A percentile compares a stretch with the other conserved stretches of the same genome.
These are phyloP conservation scores for Lipotes vexillifer DNA, from an alignment of 2,113 vertebrate genomes.

Conservation along the genomic window DNA sequence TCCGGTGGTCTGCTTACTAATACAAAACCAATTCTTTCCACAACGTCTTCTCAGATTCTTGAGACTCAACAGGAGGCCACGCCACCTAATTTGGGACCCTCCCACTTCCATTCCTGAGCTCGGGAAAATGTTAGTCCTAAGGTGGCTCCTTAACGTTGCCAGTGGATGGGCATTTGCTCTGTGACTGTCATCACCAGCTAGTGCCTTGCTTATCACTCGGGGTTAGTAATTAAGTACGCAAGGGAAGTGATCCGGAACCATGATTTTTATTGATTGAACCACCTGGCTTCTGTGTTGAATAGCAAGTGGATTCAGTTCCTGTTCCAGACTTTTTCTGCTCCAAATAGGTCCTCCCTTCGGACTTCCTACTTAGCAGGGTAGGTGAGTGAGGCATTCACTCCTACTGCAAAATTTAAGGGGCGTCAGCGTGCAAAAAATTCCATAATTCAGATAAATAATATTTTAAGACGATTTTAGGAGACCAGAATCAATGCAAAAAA, in stretches of 20 bases:
- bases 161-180: fast-evolving
- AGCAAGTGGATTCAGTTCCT: not conserved
- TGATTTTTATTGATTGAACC: not conserved
- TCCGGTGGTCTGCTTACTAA: not conserved
- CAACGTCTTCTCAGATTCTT: not conserved
- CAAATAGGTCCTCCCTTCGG: not conserved
- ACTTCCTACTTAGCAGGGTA: not conserved
- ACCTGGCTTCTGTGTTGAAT: not conserved
- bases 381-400: not conserved
- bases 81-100: not conserved
- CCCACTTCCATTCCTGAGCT: not conserved
- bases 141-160: too few species aligned
- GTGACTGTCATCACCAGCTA: fast-evolving
- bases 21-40: not conserved
- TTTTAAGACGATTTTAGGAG: not conserved
- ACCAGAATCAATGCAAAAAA: not conserved
- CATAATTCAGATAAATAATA: not conserved
- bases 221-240: not conserved
- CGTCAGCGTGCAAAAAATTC: not conserved
- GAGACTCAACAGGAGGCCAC: not conserved
- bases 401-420: not conserved
- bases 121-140: not conserved
- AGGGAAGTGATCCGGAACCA: not conserved
- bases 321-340: not conserved
- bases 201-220: not conserved